A percentile compares a stretch with the other conserved stretches of the same genome.
phyloP scores from a whole-genome alignment of 2,113 vertebrate species.

The Xenopus borealis region DNA sequence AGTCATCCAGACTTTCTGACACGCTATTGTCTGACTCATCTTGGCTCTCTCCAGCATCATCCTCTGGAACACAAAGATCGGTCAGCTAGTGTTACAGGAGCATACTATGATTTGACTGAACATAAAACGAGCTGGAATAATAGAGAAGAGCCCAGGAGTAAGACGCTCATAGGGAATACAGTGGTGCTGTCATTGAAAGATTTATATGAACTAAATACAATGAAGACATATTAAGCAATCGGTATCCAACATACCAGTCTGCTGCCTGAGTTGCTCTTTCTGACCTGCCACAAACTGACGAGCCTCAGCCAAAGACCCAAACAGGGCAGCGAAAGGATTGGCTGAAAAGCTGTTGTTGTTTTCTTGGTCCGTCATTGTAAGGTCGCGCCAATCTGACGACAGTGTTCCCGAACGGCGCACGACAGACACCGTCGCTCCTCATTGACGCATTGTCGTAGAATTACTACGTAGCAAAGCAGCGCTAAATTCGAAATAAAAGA shows the following conservation, averaged over 20 bases:
- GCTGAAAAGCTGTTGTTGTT: slow-evolving; percentile 97
- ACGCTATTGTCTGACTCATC: slow-evolving; percentile 94
- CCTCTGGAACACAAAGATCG: slow-evolving; percentile 59
- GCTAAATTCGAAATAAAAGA: no score
- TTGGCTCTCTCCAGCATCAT: slow-evolving; percentile 76
- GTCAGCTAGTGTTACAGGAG: no score
- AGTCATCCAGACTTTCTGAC: slow-evolving; percentile 92
- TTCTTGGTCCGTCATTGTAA: slow-evolving; percentile 97
- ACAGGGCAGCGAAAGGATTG: slow-evolving; percentile 96
- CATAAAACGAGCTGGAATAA: no score
- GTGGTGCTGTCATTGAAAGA: no score
- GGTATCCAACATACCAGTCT: slow-evolving; percentile 63
- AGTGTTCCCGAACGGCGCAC: slow-evolving; percentile 70
- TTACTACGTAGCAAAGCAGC: no score
- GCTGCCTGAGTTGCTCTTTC: slow-evolving; percentile 72
- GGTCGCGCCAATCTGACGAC: slow-evolving; percentile 55
- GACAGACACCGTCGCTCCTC: slow-evolving; percentile 38
- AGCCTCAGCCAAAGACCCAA: slow-evolving; percentile 92
- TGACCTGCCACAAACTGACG: slow-evolving; percentile 90
- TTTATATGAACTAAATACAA: no score
- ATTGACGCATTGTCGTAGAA: no score
- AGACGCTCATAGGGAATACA: no score
- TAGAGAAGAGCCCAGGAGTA: no score
- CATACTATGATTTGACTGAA: no score
- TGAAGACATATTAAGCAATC: no score